Evolutionary conservation across 2,888 invertebrate genomes (phyloP).

Genomic region (Sinhomidia bicolor): DNA sequence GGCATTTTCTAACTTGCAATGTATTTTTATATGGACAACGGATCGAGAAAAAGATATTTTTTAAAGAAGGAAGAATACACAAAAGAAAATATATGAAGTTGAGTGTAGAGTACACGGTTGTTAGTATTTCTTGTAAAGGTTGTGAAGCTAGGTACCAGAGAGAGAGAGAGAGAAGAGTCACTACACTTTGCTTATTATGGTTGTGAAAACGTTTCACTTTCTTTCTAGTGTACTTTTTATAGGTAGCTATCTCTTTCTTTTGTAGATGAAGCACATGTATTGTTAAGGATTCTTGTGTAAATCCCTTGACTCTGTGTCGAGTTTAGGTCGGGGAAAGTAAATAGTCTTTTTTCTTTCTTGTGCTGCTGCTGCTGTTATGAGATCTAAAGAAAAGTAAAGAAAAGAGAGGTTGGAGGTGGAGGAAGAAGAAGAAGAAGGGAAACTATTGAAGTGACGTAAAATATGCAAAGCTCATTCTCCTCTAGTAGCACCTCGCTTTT

Average conservation of each 20-base stretch:
- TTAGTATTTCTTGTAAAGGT: no score
- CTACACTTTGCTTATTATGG: no score
- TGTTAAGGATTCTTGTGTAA: slow-evolving; percentile 31
- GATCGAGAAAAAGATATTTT: no score
- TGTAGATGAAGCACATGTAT: slow-evolving; percentile 4
- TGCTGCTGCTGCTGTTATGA: background rate
- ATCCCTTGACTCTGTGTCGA: slow-evolving; percentile 44
- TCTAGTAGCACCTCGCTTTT: slow-evolving; percentile 43
- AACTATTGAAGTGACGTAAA: slow-evolving; percentile 62
- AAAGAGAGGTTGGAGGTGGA: no score
- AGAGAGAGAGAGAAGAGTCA: no score
- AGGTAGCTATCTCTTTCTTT: background rate
- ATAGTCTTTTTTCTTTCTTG: slow-evolving; percentile 19
- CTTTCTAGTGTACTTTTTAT: background rate
- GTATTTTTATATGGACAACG: no score
- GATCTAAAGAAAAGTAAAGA: no score
- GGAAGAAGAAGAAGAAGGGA: slow-evolving; percentile 31
- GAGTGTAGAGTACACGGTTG: background rate
- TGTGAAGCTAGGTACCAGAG: no score
- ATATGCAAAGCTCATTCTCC: slow-evolving; percentile 66
- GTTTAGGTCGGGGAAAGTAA: slow-evolving; percentile 51
- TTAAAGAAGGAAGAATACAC: no score
- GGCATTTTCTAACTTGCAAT: no score
- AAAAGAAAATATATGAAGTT: no score
- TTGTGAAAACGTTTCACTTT: no score